Base-by-base conservation (phyloP, 2,888 invertebrate species). In the Temnothorax ravouxi region DNA sequence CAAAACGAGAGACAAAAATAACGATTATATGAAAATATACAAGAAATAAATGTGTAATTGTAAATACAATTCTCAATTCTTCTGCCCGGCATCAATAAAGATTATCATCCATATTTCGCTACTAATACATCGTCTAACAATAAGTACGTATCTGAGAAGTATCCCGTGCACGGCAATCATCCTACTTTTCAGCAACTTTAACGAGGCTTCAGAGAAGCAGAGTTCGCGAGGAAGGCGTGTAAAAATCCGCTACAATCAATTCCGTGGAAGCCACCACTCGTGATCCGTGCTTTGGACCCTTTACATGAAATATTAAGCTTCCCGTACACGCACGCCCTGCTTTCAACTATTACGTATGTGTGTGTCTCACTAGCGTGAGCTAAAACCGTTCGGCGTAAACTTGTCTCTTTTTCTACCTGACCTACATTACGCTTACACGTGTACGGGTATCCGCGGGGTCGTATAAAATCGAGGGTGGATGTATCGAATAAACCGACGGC, bases 181-280 rank as follows among this genome's bases (percentile, higher is more conserved):
- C 83, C 88, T 80, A 86, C 84, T 90, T 90, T 90, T 88, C 59
- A 82, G 77, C 86, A 85, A 88, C 66, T 79, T 89, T 82, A 79
- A 86, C 81, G 56, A 72, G 54, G 66, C 80, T 85, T 75, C 50
- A 76, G 83, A 64, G 86, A 71, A 81, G 61, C 84, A 54, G 61
- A 11, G 21, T 6, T 71, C 54, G 84, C 84, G 71, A 80, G 80
- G 85, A 72, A 84, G 69, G 80, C 87, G 88, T 88, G 88, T 89
- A 91, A 91, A 89, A 90, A 91, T 91, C 87, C 80, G 83, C 86
- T 83, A 88, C 85, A 90, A 91, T 91, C 90, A 91, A 91, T 90
- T 89, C 83, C 66, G 71, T 71, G 80, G 86, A 87, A 88, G 83
- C 84, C 84, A 87, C 86, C 88, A 89, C 81, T 86, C 81, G 86